Percentiles rank a stretch among this genome's conserved stretches.
Conservation (phyloP, 64 coral and sea anemone genomes). For the Montipora efflorescens region DNA sequence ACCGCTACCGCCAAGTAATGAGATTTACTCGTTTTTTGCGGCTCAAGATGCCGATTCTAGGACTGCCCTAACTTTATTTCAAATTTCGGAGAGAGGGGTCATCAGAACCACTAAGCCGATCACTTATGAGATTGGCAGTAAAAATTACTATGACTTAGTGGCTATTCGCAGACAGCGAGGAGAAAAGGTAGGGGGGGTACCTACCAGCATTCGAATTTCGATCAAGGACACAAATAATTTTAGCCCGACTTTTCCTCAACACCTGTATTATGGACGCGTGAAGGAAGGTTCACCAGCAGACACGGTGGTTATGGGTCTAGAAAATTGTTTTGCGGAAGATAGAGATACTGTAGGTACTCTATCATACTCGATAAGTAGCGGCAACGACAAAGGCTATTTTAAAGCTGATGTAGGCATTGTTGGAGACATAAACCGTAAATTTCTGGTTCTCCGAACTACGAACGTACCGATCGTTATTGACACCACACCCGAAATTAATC, state of each 20-base stretch:
- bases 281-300: constrained; percentile 56
- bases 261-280: constrained; percentile 68
- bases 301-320: constrained; percentile 78
- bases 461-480: constrained; percentile 60
- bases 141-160: constrained; percentile 80
- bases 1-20: constrained; percentile 28
- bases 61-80: constrained; percentile 57
- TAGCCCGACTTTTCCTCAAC: constrained; percentile 72
- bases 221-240: constrained; percentile 88
- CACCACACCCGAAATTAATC: constrained; percentile 64
- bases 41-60: constrained; percentile 32
- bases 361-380: constrained; percentile 71
- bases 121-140: constrained; percentile 68
- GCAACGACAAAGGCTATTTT: constrained; percentile 91
- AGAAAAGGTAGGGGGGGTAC: constrained; percentile 67
- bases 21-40: constrained; percentile 57
- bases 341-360: constrained; percentile 58
- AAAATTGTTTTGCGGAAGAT: constrained; percentile 85
- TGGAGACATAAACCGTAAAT: constrained; percentile 28
- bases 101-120: constrained; percentile 65
- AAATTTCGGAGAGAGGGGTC: constrained; percentile 68
- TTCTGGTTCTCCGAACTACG: constrained; percentile 84
- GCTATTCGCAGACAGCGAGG: constrained; percentile 64
- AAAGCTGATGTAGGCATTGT: constrained; percentile 20
- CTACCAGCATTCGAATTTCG: constrained; percentile 63